phyloP scores from a whole-genome alignment of 1,140 invertebrate species.

The Tetramorium simillimum region DNA sequence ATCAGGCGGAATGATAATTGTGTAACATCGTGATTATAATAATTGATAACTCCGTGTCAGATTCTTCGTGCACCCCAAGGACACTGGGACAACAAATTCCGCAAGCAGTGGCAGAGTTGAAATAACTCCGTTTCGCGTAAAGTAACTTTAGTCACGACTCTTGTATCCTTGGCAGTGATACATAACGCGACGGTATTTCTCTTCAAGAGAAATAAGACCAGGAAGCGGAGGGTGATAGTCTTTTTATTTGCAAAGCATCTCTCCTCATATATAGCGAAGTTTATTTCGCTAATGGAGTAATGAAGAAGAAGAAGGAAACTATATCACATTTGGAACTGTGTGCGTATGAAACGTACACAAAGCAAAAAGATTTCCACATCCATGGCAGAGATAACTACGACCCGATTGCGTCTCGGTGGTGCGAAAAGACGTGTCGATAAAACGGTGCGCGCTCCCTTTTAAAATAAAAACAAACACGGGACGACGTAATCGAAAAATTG shows the following conservation, averaged over 20 bases:
- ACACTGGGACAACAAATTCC: conserved; percentile 34
- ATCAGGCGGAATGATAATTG: neutral
- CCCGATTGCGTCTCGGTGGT: neutral
- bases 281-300: neutral
- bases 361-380: conserved; percentile 1
- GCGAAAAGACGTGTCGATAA: neutral
- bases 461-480: conserved; percentile 11
- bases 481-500: conserved; percentile 31
- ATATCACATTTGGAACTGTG: neutral
- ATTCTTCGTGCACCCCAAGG: conserved; percentile 40
- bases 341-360: neutral
- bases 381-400: neutral
- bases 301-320: neutral
- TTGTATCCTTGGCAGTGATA: conserved; percentile 53
- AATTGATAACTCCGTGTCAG: conserved; percentile 15
- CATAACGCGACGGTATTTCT: conserved; percentile 9
- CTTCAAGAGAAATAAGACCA: neutral
- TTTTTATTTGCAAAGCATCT: neutral
- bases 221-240: neutral
- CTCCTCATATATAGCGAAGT: neutral
- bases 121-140: conserved; percentile 47
- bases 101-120: conserved; percentile 26
- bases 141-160: conserved; percentile 57
- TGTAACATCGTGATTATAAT: neutral
- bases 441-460: neutral